Conservation (phyloP, 2,797 vertebrate species). For the Danio kyathit region DNA sequence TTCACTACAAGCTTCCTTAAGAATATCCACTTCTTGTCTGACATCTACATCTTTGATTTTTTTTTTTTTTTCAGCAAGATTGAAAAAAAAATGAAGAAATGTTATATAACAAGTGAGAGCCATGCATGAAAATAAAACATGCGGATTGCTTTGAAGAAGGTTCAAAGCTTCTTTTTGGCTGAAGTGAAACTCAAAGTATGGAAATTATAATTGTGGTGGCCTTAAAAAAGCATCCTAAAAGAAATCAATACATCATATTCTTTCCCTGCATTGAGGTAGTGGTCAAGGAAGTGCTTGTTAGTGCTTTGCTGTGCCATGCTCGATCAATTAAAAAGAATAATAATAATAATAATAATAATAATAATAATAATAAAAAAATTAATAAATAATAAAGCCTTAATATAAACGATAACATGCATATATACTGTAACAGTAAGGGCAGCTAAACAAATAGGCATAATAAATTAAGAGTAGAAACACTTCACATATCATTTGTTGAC, state of each 20-base stretch:
- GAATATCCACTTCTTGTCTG: conserved; percentile 43
- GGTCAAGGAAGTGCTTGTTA: not conserved
- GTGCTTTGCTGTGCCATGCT: not conserved
- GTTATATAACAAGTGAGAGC: conserved; percentile 34
- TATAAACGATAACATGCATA: not conserved
- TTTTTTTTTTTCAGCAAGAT: conserved; percentile 31
- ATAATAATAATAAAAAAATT: no score
- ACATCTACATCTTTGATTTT: conserved; percentile 54
- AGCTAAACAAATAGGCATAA: not conserved
- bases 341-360: no score
- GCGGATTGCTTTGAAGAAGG: conserved; percentile 56
- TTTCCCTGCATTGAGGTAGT: not conserved
- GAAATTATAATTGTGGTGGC: conserved; percentile 4
- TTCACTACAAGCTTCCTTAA: conserved; percentile 44
- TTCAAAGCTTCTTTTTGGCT: conserved; percentile 61
- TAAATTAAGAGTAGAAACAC: no score
- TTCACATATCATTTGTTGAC: not conserved
- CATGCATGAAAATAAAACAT: conserved; percentile 45
- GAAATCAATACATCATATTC: not conserved
- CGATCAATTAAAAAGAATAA: not conserved
- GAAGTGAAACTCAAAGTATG: conserved; percentile 2
- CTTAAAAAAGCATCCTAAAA: not conserved
- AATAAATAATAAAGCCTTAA: not conserved
- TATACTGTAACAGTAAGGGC: no score
- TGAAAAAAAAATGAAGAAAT: conserved; percentile 33